phyloP scores from a whole-genome alignment of 37 sponge, comb jelly and placozoan species.

The Ianthella basta region DNA sequence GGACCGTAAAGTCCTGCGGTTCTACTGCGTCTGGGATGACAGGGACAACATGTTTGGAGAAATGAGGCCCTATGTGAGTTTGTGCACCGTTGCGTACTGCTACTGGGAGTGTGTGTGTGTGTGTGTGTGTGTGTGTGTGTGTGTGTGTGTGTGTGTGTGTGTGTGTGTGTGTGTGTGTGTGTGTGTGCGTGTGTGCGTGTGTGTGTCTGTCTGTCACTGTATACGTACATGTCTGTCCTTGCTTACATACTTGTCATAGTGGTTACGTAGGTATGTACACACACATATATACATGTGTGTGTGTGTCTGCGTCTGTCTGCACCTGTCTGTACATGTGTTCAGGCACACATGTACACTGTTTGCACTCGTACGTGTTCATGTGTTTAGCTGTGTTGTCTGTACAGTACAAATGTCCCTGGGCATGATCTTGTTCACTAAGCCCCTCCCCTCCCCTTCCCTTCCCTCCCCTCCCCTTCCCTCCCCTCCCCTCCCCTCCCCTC shows the following conservation, averaged over 20 bases:
- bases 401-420: too few relatives aligned
- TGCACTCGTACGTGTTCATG: neutral
- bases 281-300: conserved; percentile 3
- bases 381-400: neutral
- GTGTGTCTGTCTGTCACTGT: conserved; percentile 11
- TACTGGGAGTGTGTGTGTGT: neutral
- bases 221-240: neutral
- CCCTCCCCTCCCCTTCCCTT: too few relatives aligned
- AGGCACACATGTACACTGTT: neutral
- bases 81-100: too few relatives aligned
- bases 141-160: conserved; percentile 5
- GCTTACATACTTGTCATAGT: neutral
- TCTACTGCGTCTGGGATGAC: conserved; percentile 98
- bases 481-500: too few relatives aligned
- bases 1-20: conserved; percentile 92
- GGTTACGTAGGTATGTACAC: neutral
- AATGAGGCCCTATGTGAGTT: conserved; percentile 85
- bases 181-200: conserved; percentile 32
- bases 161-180: conserved; percentile 32
- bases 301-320: neutral
- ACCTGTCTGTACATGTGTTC: neutral
- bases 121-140: neutral
- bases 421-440: too few relatives aligned
- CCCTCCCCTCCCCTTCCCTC: too few relatives aligned
- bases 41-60: conserved; percentile 98